A percentile compares a stretch with the other conserved stretches of the same genome.
phyloP scores from a whole-genome alignment of 2,888 invertebrate species.

The Polyploca ridens region DNA sequence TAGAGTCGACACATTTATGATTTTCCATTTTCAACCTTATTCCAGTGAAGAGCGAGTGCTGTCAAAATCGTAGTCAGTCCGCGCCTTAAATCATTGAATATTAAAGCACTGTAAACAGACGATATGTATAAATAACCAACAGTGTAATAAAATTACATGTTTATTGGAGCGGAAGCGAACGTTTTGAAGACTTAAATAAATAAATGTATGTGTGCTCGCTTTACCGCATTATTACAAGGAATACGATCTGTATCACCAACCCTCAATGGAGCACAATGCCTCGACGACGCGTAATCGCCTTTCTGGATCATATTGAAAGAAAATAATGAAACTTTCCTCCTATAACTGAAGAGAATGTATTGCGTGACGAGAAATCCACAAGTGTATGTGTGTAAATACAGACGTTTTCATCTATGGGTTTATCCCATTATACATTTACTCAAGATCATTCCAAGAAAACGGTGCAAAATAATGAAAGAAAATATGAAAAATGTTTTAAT shows the following conservation, averaged over 20 bases:
- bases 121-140: slow-evolving; percentile 4
- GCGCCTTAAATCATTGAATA: no score
- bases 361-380: slow-evolving; percentile 35
- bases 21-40: no score
- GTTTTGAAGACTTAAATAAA: slow-evolving; percentile 9
- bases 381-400: slow-evolving; percentile 29
- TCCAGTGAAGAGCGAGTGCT: no score
- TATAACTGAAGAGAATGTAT: slow-evolving; percentile 20
- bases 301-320: slow-evolving; percentile 49
- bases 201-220: slow-evolving; percentile 34
- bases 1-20: no score
- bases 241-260: slow-evolving; percentile 46
- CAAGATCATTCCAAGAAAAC: background rate
- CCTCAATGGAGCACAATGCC: slow-evolving; percentile 50
- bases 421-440: background rate
- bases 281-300: slow-evolving; percentile 46
- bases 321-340: slow-evolving; percentile 51
- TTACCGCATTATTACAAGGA: slow-evolving; percentile 43
- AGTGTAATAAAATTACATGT: slow-evolving; percentile 17
- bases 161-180: slow-evolving; percentile 17
- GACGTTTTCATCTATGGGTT: background rate
- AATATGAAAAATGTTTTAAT: no score
- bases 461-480: background rate
- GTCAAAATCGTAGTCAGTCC: no score
- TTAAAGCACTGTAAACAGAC: no score